Evolutionary conservation across 2,113 vertebrate genomes (phyloP).

Genomic region (Hydrolagus affinis): DNA sequence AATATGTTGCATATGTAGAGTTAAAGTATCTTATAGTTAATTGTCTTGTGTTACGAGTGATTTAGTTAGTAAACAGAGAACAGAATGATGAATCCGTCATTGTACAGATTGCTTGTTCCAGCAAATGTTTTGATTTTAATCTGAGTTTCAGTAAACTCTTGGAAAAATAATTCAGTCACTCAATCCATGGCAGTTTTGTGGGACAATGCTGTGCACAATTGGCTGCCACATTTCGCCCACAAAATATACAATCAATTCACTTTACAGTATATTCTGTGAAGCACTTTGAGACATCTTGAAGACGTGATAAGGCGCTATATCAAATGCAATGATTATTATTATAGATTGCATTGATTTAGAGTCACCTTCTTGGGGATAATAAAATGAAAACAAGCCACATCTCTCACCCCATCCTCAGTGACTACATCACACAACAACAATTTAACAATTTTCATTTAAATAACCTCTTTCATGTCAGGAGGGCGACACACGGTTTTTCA

Average conservation of each 20-base stretch:
- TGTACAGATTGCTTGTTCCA: neutral
- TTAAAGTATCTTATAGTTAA: neutral
- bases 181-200: too few species aligned
- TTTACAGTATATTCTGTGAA: too few species aligned
- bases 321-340: too few species aligned
- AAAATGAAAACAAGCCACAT: neutral
- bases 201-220: too few species aligned
- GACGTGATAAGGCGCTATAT: too few species aligned
- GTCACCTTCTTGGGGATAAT: neutral
- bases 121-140: conserved; percentile 2
- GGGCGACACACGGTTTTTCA: too few species aligned
- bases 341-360: neutral
- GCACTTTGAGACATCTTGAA: too few species aligned
- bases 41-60: neutral
- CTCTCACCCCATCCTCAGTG: neutral
- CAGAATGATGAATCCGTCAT: neutral
- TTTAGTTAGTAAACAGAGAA: neutral
- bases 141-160: neutral
- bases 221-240: too few species aligned
- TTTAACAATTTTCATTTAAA: too few species aligned
- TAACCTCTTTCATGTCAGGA: neutral
- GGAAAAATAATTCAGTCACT: too few species aligned
- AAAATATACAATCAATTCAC: too few species aligned
- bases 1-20: too few species aligned
- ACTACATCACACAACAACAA: neutral